A percentile compares a stretch with the other conserved stretches of the same genome.
Conservation (phyloP, 2,797 vertebrate species). For the Eutrigla gurnardus region DNA sequence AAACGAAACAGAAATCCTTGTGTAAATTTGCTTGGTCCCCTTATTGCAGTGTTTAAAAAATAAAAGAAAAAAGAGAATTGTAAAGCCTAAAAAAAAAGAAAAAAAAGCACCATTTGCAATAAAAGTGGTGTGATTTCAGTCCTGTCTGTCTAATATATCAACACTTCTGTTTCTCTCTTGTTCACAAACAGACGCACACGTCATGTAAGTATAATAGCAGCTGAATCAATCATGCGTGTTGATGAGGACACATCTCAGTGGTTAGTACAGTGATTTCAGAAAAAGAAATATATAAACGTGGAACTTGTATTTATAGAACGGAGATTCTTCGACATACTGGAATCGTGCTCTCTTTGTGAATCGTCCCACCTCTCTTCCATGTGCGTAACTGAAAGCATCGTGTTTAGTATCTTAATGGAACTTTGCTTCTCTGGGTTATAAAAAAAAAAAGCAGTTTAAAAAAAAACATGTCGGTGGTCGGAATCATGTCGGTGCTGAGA, state of each 20-base stretch:
- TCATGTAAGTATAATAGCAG: conserved; percentile 68
- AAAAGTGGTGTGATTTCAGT: conserved; percentile 89
- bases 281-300: conserved; percentile 67
- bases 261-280: conserved; percentile 81
- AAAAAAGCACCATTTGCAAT: conserved; percentile 86
- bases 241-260: conserved; percentile 85
- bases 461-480: conserved; percentile 38
- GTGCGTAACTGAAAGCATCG: conserved; percentile 82
- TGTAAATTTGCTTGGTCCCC: conserved; percentile 88
- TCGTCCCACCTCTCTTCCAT: conserved; percentile 84
- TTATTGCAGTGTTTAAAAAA: conserved; percentile 86
- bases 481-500: conserved; percentile 41
- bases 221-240: conserved; percentile 68
- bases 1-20: conserved; percentile 63
- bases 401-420: conserved; percentile 82
- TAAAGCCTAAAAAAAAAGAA: conserved; percentile 69
- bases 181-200: conserved; percentile 60
- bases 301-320: conserved; percentile 88
- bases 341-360: conserved; percentile 86
- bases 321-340: conserved; percentile 82
- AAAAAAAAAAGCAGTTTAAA: conserved; percentile 58
- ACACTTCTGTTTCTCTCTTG: conserved; percentile 80
- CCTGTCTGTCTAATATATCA: conserved; percentile 91
- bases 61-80: conserved; percentile 48
- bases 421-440: conserved; percentile 67